A percentile compares a stretch with the other conserved stretches of the same genome.
Evolutionary conservation across 2,797 vertebrate species (phyloP).

Genomic region (Protonibea diacanthus): DNA sequence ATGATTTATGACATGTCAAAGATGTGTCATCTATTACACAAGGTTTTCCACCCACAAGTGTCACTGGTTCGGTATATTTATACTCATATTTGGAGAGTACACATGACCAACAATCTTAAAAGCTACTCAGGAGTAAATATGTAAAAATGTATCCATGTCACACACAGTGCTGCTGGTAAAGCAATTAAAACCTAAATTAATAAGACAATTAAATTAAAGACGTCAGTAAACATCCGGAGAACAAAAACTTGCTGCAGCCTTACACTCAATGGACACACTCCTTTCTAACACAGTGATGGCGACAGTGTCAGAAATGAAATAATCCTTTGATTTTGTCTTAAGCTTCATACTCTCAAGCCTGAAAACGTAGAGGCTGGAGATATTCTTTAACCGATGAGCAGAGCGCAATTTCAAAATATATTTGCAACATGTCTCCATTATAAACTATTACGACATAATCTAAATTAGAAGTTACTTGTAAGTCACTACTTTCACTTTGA

Average conservation of each 20-base stretch:
- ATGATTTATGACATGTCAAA: background rate
- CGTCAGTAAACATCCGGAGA: background rate
- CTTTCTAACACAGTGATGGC: too few species aligned
- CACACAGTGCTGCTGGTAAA: background rate
- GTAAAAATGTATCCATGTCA: slow-evolving; percentile 2
- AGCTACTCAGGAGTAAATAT: background rate
- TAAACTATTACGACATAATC: background rate
- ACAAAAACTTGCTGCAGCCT: background rate
- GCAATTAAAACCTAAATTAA: background rate
- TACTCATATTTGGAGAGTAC: background rate
- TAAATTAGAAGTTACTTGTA: background rate
- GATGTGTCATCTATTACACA: background rate
- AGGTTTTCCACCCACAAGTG: background rate
- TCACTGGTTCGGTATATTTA: background rate
- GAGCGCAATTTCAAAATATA: background rate
- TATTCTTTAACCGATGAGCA: background rate
- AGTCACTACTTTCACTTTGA: background rate
- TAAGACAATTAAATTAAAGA: background rate
- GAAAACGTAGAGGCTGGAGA: background rate
- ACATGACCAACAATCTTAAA: background rate
- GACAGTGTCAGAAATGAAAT: background rate
- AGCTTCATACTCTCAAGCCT: background rate
- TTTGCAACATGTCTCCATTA: background rate
- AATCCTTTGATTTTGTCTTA: background rate
- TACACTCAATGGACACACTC: too few species aligned